phyloP scores from a whole-genome alignment of 1,140 invertebrate genomes.

The Hylaeus anthracinus region DNA sequence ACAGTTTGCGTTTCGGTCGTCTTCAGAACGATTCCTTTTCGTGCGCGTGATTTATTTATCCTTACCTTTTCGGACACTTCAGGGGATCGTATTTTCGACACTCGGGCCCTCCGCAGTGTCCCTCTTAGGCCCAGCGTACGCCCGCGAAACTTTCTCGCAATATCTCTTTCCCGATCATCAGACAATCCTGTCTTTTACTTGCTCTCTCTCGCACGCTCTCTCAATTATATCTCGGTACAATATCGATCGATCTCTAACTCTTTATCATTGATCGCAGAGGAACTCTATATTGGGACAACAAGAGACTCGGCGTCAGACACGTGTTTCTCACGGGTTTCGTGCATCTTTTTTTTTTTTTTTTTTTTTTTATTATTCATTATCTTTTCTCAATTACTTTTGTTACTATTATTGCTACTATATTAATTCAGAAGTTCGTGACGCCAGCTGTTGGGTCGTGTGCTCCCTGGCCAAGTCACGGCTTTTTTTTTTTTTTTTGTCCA shows the following conservation, averaged over 20 bases:
- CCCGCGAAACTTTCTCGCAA: constrained; percentile 56
- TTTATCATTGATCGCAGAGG: constrained; percentile 46
- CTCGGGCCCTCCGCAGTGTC: constrained; percentile 70
- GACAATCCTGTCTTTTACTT: constrained; percentile 42
- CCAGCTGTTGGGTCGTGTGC: not conserved
- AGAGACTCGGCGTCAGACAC: constrained; percentile 60
- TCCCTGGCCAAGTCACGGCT: not conserved
- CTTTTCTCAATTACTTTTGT: not conserved
- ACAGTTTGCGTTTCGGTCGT: constrained; percentile 19
- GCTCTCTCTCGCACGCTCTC: constrained; percentile 60
- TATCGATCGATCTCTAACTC: constrained; percentile 54
- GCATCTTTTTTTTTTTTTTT: not conserved
- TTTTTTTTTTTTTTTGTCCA: constrained; percentile 27
- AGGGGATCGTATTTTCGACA: constrained; percentile 60
- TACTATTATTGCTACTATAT: not conserved
- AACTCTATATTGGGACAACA: constrained; percentile 67
- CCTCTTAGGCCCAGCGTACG: constrained; percentile 49
- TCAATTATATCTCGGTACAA: constrained; percentile 58
- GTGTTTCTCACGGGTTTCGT: constrained; percentile 20
- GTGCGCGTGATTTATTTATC: constrained; percentile 47
- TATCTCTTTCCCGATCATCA: constrained; percentile 16
- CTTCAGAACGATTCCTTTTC: constrained; percentile 31
- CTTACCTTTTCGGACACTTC: constrained; percentile 77
- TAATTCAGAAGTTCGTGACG: not conserved
- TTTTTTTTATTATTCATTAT: not conserved